Evolutionary conservation across 2,888 invertebrate species (phyloP).

Genomic region (Sarcophaga rosellei): DNA sequence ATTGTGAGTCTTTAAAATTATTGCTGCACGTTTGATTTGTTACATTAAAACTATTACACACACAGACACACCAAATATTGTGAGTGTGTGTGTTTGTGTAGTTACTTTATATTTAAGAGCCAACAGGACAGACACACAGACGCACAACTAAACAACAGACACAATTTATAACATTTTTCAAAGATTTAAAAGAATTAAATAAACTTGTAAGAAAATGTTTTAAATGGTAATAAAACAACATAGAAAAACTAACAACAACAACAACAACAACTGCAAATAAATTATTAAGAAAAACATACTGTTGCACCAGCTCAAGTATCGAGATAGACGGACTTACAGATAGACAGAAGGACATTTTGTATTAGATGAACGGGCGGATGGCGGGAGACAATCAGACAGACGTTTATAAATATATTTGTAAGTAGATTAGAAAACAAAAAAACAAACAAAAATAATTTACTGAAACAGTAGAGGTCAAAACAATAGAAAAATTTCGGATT

Average conservation of each 20-base stretch:
- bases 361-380: background rate
- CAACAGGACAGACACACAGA: background rate
- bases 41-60: constrained; percentile 31
- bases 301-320: background rate
- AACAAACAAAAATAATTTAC: too few relatives aligned
- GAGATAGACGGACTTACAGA: background rate
- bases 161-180: background rate
- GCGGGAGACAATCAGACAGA: background rate
- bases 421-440: too few relatives aligned
- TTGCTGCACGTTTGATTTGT: constrained; percentile 65
- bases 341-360: constrained; percentile 11
- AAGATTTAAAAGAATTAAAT: background rate
- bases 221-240: too few relatives aligned
- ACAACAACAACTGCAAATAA: too few relatives aligned
- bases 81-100: too few relatives aligned
- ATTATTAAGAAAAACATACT: too few relatives aligned
- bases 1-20: constrained; percentile 51
- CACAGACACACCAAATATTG: background rate
- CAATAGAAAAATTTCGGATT: too few relatives aligned
- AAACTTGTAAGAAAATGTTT: constrained; percentile 2
- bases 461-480: too few relatives aligned
- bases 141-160: background rate
- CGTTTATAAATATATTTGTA: background rate
- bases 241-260: too few relatives aligned
- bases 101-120: background rate